Evolutionary conservation across 2,888 invertebrate species (phyloP).

Genomic region (Cerastis rubricosa): DNA sequence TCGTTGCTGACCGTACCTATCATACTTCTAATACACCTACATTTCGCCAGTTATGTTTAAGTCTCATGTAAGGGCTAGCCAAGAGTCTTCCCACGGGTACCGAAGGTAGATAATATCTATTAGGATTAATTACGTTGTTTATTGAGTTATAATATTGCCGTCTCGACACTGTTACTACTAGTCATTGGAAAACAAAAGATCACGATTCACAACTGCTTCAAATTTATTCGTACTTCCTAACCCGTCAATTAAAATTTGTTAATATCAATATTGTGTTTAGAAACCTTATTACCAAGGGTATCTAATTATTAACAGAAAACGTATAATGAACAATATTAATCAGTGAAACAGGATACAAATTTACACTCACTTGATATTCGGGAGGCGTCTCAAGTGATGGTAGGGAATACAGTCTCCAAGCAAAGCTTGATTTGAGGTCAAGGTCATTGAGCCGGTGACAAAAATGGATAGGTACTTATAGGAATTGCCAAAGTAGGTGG

Average conservation of each 20-base stretch:
- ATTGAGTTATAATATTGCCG: not conserved
- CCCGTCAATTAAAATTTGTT: not conserved
- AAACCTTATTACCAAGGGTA: constrained; percentile 5
- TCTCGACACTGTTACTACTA: not conserved
- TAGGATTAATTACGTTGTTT: not conserved
- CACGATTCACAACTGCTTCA: not conserved
- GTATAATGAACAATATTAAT: constrained; percentile 28
- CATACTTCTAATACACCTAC: not conserved
- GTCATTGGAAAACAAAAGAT: not conserved
- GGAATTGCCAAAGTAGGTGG: not conserved
- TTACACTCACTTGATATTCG: constrained; percentile 19
- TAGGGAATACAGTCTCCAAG: not conserved
- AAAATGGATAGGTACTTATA: not conserved
- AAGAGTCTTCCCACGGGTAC: not conserved
- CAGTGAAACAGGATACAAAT: constrained; percentile 18
- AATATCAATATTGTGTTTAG: constrained; percentile 5
- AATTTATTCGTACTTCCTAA: no score
- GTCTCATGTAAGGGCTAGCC: not conserved
- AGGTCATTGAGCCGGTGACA: constrained; percentile 1
- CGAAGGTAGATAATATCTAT: no score
- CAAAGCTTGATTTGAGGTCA: constrained; percentile 6
- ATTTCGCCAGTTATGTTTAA: not conserved
- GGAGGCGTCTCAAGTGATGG: constrained; percentile 6
- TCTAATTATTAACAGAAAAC: constrained; percentile 21
- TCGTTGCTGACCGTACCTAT: no score